Evolutionary conservation across 2,888 invertebrate genomes (phyloP).

Genomic region (Dusona sp.): DNA sequence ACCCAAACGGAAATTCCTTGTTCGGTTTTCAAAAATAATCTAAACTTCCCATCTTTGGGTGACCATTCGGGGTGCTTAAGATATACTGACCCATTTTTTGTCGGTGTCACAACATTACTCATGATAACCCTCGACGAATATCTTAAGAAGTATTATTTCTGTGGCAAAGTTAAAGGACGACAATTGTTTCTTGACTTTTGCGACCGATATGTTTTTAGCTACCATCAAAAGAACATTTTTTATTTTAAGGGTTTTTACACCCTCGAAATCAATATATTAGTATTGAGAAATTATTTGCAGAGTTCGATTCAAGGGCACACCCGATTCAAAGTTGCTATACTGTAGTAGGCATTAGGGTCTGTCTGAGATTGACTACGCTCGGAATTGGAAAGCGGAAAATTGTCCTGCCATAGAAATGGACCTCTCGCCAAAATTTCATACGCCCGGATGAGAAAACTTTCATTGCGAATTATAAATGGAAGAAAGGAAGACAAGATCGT

Average conservation of each 20-base stretch:
- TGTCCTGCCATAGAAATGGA: neutral
- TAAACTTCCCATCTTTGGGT: neutral
- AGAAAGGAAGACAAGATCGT: neutral
- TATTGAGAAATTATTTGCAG: neutral
- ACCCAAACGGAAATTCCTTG: neutral
- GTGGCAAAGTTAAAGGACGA: neutral
- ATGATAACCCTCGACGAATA: neutral
- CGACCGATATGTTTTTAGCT: neutral
- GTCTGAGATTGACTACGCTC: constrained; percentile 14
- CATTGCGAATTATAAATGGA: neutral
- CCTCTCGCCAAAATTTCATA: neutral
- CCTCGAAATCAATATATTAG: neutral
- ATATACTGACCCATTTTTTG: neutral
- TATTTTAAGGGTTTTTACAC: neutral
- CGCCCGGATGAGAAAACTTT: neutral
- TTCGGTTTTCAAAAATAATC: neutral
- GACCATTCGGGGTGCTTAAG: neutral
- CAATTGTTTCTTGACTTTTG: neutral
- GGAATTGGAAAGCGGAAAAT: constrained; percentile 14
- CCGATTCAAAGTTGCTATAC: constrained; percentile 4
- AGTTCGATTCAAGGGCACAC: neutral
- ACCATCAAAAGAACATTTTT: neutral
- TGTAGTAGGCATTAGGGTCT: neutral
- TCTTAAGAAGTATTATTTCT: neutral
- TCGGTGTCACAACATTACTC: neutral